Evolutionary conservation across 2,113 vertebrate genomes (phyloP).

Genomic region (Thymallus thymallus): DNA sequence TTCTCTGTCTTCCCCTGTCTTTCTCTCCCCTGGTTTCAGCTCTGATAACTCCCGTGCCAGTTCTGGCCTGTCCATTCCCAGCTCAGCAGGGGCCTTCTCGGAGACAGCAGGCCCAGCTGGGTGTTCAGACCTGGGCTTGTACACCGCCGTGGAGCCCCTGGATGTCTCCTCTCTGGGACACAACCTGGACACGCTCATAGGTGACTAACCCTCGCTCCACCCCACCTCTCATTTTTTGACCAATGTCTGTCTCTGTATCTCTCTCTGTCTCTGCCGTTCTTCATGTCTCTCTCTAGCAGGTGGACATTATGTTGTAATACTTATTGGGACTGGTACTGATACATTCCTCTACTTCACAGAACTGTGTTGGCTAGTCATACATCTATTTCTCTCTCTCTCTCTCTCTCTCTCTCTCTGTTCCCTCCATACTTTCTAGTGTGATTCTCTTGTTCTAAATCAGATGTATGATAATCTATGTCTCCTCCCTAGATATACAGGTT

Average conservation of each 20-base stretch:
- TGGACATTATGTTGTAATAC: background rate
- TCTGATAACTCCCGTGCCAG: conserved; percentile 51
- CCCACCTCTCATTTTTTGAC: no score
- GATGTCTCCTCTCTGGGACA: conserved; percentile 41
- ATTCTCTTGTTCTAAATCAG: no score
- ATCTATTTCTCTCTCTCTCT: no score
- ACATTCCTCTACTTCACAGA: background rate
- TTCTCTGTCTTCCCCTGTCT: no score
- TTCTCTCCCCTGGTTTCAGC: conserved; percentile 33
- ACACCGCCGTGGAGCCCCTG: conserved; percentile 26
- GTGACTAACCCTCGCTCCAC: conserved; percentile 27
- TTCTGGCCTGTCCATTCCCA: conserved; percentile 25
- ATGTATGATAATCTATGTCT: no score
- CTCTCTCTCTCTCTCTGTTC: no score
- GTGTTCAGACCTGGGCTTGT: conserved; percentile 7
- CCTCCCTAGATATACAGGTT: no score
- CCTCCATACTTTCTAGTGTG: no score
- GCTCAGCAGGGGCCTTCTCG: conserved; percentile 47
- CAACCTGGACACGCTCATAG: conserved; percentile 53
- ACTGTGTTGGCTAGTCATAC: background rate
- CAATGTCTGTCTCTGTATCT: background rate
- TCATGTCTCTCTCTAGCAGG: background rate
- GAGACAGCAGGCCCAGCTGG: background rate
- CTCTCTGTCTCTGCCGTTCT: background rate
- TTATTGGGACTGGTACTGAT: background rate